These are phyloP conservation scores for Clostera curtula DNA, from an alignment of 2,888 invertebrate genomes.

Conservation along the genomic window DNA sequence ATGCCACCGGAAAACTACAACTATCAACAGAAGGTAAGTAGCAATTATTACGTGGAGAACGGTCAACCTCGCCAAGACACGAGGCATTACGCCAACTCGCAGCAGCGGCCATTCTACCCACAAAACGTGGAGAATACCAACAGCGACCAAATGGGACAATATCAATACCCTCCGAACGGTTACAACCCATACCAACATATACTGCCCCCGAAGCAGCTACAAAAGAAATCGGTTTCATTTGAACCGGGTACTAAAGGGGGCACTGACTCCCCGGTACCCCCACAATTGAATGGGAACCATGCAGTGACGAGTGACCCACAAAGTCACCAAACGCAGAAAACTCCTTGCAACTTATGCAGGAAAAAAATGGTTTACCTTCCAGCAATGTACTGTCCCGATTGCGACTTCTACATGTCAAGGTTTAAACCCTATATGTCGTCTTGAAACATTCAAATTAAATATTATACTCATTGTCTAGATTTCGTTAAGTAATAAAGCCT, in stretches of 20 bases:
- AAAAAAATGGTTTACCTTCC: slow-evolving; percentile 87
- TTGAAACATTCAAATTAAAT: slow-evolving; percentile 17
- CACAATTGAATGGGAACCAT: slow-evolving; percentile 48
- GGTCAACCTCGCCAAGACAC: slow-evolving; percentile 43
- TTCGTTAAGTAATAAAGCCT: slow-evolving; percentile 5
- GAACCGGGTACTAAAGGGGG: slow-evolving; percentile 83
- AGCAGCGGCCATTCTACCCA: slow-evolving; percentile 55
- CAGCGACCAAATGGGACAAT: slow-evolving; percentile 39
- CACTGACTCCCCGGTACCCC: slow-evolving; percentile 64
- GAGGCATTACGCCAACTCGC: slow-evolving; percentile 50
- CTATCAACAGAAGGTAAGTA: slow-evolving; percentile 54
- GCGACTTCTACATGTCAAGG: slow-evolving; percentile 93
- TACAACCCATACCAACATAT: slow-evolving; percentile 79
- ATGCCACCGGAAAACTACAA: slow-evolving; percentile 48
- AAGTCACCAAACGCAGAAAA: slow-evolving; percentile 62
- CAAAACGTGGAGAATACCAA: slow-evolving; percentile 43
- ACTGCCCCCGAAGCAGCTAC: slow-evolving; percentile 75
- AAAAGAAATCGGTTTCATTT: slow-evolving; percentile 82
- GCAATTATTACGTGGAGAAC: slow-evolving; percentile 49
- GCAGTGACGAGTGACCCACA: slow-evolving; percentile 26
- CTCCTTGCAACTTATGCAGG: slow-evolving; percentile 89
- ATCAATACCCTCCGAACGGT: slow-evolving; percentile 50
- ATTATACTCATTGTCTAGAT: slow-evolving; percentile 12
- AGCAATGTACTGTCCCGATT: slow-evolving; percentile 90
- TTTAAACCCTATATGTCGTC: slow-evolving; percentile 73